Evolutionary conservation across 1,140 invertebrate species (phyloP), one percentile per base, ranked within the genome.

Genomic region (Pogonognathellus flavescens): DNA sequence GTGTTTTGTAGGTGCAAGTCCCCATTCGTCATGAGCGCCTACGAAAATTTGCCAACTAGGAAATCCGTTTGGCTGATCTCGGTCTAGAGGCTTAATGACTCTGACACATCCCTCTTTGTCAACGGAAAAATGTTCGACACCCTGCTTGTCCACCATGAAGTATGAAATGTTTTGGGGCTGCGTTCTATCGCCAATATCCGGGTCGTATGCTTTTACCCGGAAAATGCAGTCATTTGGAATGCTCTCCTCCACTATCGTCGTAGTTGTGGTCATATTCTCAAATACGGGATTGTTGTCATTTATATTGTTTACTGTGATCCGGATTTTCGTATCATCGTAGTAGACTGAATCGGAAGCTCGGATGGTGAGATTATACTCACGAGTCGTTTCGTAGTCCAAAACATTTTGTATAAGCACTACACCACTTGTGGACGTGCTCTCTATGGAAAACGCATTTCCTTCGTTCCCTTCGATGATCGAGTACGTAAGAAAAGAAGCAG

Each of bases 221-320:
- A 93, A 92, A 89, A 95, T 93, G 89, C 94, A 95, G 76, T 93
- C 92, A 83, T 92, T 90, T 80, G 93, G 91, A 14, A 94, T 87
- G 80, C 91, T 91, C 89, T 95, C 94, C 90, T 96, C 95, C 72
- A 93, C 90, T 80, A 95, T 94, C 5, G 93, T 94, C 13, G 93
- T 93, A 82, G 94, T 95, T 80, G 92, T 93, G 0, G 93, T 90
- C 82, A 93, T 93, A 10, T 91, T 87, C 66, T 93, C 91, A 89
- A 97, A 97, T 0, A 94, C 92, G 0, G 96, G 96, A 0, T 93
- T 93, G 90, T 96, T 96, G 89, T 97, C 96, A 89, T 97, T 97
- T 5, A 96, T 87, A 89, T 97, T 95, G 85, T 93, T 93, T 66
- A 97, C 94, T 84, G 94, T 94, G 31, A 97, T 95, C 31, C 93